Base-by-base conservation (phyloP, 1,140 invertebrate species). In the Anoplophora glabripennis region DNA sequence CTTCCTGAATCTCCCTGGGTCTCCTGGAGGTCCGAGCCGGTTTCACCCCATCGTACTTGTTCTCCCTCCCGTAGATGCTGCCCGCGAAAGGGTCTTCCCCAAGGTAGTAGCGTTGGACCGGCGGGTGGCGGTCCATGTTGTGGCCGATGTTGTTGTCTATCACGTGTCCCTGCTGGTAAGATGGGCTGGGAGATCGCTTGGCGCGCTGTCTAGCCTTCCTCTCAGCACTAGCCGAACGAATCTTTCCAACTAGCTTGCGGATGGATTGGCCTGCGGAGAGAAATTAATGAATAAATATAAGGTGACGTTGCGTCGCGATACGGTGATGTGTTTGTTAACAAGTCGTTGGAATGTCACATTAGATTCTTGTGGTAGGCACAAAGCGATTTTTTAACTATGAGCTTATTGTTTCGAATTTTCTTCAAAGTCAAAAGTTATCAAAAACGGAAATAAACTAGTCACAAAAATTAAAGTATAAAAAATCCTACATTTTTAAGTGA, bases 81-180 rank as follows among this genome's bases (percentile, higher is more conserved):
- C 87, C 88, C 28, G 83, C 86, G 72, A 89, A 90, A 4, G 89
- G 89, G 79, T 91, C 88, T 76, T 92, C 89, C 9, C 89, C 89
- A 36, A 91, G 79, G 71, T 92, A 91, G 75, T 90, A 92, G 53
- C 86, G 83, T 67, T 89, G 87, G 40, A 85, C 75, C 0, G 86
- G 86, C 59, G 76, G 78, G 1, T 74, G 71, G n/a, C 66, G 49
- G 35, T 71, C 70, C 66, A 71, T 71, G 15, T 56, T 38, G 52
- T 64, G 61, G 28, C 65, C 67, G 40, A 70, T 73, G 59, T 69
- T 71, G 41, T 76, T 78, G 61, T 84, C 83, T 14, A 85, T 84
- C 9, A 83, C 78, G 69, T 85, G 84, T 57, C 84, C 84, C 46
- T 83, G 80, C 53, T 84, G 77, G 59, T 84, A 85, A 0, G 81